Base-by-base conservation (phyloP, 1,140 invertebrate species). In the Ooceraea biroi region DNA sequence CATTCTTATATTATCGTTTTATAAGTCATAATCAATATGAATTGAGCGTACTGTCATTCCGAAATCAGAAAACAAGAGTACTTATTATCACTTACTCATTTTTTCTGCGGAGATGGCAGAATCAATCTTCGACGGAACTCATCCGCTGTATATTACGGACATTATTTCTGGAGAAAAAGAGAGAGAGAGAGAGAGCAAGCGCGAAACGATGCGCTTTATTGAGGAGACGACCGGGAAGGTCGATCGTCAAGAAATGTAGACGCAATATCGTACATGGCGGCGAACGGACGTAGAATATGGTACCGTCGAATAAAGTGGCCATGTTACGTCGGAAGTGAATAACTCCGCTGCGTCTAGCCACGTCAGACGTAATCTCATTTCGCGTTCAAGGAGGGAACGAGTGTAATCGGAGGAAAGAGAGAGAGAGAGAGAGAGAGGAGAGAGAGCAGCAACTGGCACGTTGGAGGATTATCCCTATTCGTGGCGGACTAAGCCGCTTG, bases 331-430 rank as follows among this genome's bases (percentile, higher is more conserved):
- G n/a, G 48, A 68, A 65, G 85, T 85, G 83, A 71, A 80, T 85
- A 86, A 71, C 65, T 85, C 50, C 41, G 55, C 27, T 48, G 30
- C 52, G 73, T 84, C 73, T 50, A 69, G 17, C 65, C 7, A 58
- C 50, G 76, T 71, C 76, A 80, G 76, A 71, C 52, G 25, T 80
- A 80, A 80, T 80, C 76, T 71, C 52, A 19, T 84, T 85, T 65
- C 66, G 25, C 44, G 48, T 41, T 50, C 41, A 22, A 55, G 61
- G 55, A 85, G 72, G 60, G 78, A 83, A 19, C 41, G 52, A 76
- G 12, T 30, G 50, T 72, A 73, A 83, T 66, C 22, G 60, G 77
- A 82, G 44, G 57, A 36, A n/a, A 41, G 17, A 57, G 27, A 57
- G 76, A 25, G 65, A 46, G n/a, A 76, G n/a, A 57, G 72, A 19